These are phyloP conservation scores for Myotis davidii DNA, from an alignment of 2,113 vertebrate genomes.

Conservation along the genomic window DNA sequence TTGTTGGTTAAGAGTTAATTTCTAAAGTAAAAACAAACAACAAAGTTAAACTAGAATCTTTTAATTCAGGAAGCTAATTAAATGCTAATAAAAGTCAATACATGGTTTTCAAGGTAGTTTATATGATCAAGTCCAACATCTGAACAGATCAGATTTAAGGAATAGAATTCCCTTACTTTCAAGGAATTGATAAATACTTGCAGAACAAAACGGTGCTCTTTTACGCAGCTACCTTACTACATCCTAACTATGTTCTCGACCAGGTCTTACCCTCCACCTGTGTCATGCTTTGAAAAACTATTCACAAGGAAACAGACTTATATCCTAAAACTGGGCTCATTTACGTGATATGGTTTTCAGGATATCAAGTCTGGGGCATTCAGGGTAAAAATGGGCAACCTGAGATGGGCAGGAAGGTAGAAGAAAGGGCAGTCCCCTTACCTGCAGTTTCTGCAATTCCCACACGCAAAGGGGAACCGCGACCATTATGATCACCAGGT, in stretches of 20 bases:
- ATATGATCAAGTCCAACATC: not conserved
- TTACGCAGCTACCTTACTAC: not conserved
- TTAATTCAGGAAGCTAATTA: constrained; percentile 37
- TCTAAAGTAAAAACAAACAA: constrained; percentile 49
- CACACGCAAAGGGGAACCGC: constrained; percentile 93
- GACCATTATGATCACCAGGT: constrained; percentile 91
- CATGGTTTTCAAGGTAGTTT: constrained; percentile 24
- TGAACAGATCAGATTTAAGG: constrained; percentile 27
- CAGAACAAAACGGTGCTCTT: not conserved
- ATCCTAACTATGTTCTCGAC: not conserved
- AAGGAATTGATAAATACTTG: not conserved
- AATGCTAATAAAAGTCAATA: constrained; percentile 51
- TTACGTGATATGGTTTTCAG: not conserved
- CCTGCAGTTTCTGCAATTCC: constrained; percentile 95
- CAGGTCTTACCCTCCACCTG: not conserved
- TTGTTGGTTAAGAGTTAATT: constrained; percentile 9
- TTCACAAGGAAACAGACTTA: constrained; percentile 29
- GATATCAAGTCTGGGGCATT: not conserved
- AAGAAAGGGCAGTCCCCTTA: constrained; percentile 71
- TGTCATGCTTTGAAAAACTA: not conserved
- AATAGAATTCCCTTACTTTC: constrained; percentile 38
- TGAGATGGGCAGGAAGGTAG: not conserved
- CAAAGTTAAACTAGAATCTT: constrained; percentile 9
- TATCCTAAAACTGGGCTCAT: not conserved
- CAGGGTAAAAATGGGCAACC: not conserved